A percentile compares a stretch with the other conserved stretches of the same genome.
Evolutionary conservation across 37 sponge, comb jelly and placozoan genomes (phyloP).

Genomic region (Beroe ovata): DNA sequence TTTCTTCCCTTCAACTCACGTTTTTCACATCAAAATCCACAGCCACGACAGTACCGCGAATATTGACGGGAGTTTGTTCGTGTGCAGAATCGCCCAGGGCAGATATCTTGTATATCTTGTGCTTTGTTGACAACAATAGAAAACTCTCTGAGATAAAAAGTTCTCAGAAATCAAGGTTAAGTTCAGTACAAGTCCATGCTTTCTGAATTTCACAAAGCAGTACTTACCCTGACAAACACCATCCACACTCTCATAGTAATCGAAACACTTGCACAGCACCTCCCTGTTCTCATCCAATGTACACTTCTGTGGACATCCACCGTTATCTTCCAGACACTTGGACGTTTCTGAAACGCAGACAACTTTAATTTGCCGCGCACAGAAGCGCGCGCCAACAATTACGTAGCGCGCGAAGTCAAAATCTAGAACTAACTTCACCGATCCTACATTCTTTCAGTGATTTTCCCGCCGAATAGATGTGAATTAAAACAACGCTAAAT

Average conservation of each 20-base stretch:
- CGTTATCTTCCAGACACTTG: neutral
- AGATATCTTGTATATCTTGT: slow-evolving; percentile 37
- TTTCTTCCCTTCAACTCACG: neutral
- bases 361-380: no score
- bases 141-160: slow-evolving; percentile 16
- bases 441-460: no score
- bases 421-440: no score
- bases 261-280: neutral
- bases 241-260: slow-evolving; percentile 6
- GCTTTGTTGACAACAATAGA: slow-evolving; percentile 2
- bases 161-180: neutral
- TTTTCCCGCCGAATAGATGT: no score
- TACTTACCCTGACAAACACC: slow-evolving; percentile 31
- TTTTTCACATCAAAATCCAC: slow-evolving; percentile 38
- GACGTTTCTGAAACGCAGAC: slow-evolving; percentile 32
- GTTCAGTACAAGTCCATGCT: no score
- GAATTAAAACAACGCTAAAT: no score
- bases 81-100: slow-evolving; percentile 23
- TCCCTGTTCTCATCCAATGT: neutral
- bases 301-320: slow-evolving; percentile 36
- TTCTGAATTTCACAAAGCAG: neutral
- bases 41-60: slow-evolving; percentile 22
- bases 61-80: neutral
- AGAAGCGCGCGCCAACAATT: no score
- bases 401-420: no score